A percentile compares a stretch with the other conserved stretches of the same genome.
These are phyloP conservation scores for Epinotia ramella DNA, from an alignment of 2,888 invertebrate species.

Conservation along the genomic window DNA sequence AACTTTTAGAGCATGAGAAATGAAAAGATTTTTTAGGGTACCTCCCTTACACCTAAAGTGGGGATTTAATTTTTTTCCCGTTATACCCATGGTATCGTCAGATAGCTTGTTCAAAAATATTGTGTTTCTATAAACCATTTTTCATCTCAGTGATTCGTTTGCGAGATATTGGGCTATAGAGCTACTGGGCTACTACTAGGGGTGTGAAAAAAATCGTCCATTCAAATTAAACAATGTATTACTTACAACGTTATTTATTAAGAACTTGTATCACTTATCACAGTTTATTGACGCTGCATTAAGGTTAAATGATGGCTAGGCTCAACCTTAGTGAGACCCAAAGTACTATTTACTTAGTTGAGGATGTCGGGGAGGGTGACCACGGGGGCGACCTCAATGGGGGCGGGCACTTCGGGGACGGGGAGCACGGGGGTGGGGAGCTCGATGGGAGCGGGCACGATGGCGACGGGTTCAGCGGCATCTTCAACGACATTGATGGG, in stretches of 20 bases:
- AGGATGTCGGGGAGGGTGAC: slow-evolving; percentile 32
- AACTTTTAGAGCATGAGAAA: too few relatives aligned
- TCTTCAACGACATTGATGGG: slow-evolving; percentile 43
- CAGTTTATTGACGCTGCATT: slow-evolving; percentile 26
- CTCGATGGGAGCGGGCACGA: slow-evolving; percentile 34
- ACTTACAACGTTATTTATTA: slow-evolving; percentile 9
- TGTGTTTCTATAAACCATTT: too few relatives aligned
- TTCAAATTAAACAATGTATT: neutral
- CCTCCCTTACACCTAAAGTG: too few relatives aligned
- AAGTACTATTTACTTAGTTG: slow-evolving; percentile 27
- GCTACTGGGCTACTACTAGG: too few relatives aligned
- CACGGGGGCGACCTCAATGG: slow-evolving; percentile 26
- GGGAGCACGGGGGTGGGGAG: slow-evolving; percentile 27
- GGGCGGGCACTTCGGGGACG: slow-evolving; percentile 18
- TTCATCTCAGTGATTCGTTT: too few relatives aligned
- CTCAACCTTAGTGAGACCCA: neutral
- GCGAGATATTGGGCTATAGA: too few relatives aligned
- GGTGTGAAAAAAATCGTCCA: too few relatives aligned
- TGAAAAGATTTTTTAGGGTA: too few relatives aligned
- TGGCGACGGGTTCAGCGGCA: slow-evolving; percentile 40
- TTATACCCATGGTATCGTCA: too few relatives aligned
- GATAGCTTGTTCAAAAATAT: too few relatives aligned
- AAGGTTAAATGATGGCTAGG: slow-evolving; percentile 24
- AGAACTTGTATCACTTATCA: slow-evolving; percentile 18
- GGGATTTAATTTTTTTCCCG: too few relatives aligned